Evolutionary conservation across 2,113 vertebrate genomes (phyloP), one percentile per base, ranked within the genome.

Genomic region (Xiphophorus hellerii): DNA sequence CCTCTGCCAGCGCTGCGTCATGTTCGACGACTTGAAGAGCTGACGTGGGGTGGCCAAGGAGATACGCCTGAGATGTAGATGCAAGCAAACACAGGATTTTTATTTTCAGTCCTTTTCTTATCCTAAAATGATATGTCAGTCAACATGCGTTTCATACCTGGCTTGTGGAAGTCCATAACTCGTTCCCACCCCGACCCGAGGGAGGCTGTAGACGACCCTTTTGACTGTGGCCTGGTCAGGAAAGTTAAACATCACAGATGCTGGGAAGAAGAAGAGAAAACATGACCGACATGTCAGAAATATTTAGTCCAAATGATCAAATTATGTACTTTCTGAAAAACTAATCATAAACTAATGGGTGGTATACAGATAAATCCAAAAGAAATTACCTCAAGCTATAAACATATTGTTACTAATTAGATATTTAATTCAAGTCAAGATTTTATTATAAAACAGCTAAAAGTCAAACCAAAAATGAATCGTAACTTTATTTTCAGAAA

Each of bases 1-100:
- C 91, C 98, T 95, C 92, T 99, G 98, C 98, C 98, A 99, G 69
- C 98, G 97, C 92, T 99, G 98, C 42, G 98, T 99, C 98, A 99
- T 99, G 92, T 99, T 99, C 87, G 98, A 99, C n/a, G 98, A 99
- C 92, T 99, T 99, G 93, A 99, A 99, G 80, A 99, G 96, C 93
- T 99, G 98, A 64, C 98, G 95, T 54, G 98, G 97, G 25, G 97
- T 99, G 63, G 97, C 98, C 94, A 99, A 85, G 44, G 98, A 99
- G 88, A 99, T 99, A 84, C 98, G 95, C 92, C 98, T 99, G 88
- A 54, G 25, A 67, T 1, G 51, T 25, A 72, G 12, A 71, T 37
- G 62, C 20, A 76, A 30, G 69, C 15, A 72, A 33, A 42, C 0
- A 39, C n/a, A 0, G 29, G 22, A 22, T 5, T 9, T 12, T 4